Conservation (phyloP, 35 echinoderm and acorn worm genomes). For the Diadema setosum region DNA sequence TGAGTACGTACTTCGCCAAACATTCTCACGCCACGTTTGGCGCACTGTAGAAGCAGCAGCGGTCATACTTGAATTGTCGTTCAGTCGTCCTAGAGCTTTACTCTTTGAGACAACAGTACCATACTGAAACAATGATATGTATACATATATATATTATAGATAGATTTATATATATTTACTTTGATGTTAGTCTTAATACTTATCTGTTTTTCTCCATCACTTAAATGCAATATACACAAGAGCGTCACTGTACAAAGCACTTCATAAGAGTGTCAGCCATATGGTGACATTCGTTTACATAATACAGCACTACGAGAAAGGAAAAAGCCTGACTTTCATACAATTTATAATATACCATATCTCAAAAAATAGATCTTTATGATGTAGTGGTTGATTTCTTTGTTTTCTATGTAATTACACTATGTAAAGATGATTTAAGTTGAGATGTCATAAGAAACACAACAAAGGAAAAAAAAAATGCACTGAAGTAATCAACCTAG, state of each 20-base stretch:
- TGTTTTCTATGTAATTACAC: conserved; percentile 2
- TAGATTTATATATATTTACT: conserved; percentile 21
- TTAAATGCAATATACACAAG: conserved; percentile 6
- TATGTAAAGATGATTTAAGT: not conserved
- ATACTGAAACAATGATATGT: conserved; percentile 17
- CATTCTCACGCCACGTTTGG: too few species aligned
- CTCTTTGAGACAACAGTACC: not conserved
- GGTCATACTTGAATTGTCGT: too few species aligned
- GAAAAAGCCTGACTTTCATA: not conserved
- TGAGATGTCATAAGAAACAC: too few species aligned
- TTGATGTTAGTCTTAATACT: conserved; percentile 12
- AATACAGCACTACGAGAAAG: not conserved
- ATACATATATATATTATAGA: conserved; percentile 30
- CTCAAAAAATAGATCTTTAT: conserved; percentile 5
- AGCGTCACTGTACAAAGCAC: conserved; percentile 14
- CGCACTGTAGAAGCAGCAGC: too few species aligned
- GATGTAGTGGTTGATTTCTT: not conserved
- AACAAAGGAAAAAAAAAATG: too few species aligned
- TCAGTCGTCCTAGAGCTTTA: not conserved
- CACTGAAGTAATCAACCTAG: too few species aligned
- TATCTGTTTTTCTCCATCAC: not conserved
- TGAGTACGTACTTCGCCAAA: too few species aligned
- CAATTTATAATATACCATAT: conserved; percentile 5
- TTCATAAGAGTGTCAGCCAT: not conserved
- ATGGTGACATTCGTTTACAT: not conserved